Evolutionary conservation across 1,140 invertebrate species (phyloP).

Genomic region (Metopolophium dirhodum): DNA sequence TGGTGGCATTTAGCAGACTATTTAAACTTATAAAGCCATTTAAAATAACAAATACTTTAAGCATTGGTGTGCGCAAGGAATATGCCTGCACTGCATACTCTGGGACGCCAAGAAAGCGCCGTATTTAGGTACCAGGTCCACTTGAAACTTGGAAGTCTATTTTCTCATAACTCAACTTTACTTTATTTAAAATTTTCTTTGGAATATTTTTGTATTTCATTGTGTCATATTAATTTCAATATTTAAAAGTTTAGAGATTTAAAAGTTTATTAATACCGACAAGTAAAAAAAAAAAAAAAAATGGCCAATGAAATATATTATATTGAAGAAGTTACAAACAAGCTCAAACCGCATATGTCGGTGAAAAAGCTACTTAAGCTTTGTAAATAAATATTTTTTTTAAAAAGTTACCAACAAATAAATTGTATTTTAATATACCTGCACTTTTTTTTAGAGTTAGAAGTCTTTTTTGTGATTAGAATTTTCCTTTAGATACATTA

Average conservation of each 20-base stretch:
- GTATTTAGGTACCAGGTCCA: background rate
- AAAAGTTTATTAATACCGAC: background rate
- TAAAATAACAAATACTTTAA: background rate
- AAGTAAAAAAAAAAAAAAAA: background rate
- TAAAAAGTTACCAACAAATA: background rate
- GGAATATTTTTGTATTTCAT: background rate
- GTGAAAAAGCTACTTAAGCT: background rate
- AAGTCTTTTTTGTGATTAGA: background rate
- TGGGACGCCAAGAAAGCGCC: background rate
- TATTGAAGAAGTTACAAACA: background rate
- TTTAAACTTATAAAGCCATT: constrained; percentile 12
- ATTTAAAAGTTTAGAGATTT: background rate
- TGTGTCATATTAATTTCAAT: background rate
- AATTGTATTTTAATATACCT: background rate
- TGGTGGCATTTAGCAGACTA: background rate
- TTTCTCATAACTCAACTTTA: background rate
- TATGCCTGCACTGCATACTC: background rate
- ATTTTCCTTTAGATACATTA: background rate
- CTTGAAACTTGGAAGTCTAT: background rate
- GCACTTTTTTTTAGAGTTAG: background rate
- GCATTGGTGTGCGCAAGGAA: background rate
- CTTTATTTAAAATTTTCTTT: background rate
- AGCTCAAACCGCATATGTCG: background rate
- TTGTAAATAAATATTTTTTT: background rate
- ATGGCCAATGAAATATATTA: background rate